A percentile compares a stretch with the other conserved stretches of the same genome.
These are phyloP conservation scores for Podarcis raffonei DNA, from an alignment of 2,113 vertebrate genomes.

Conservation along the genomic window DNA sequence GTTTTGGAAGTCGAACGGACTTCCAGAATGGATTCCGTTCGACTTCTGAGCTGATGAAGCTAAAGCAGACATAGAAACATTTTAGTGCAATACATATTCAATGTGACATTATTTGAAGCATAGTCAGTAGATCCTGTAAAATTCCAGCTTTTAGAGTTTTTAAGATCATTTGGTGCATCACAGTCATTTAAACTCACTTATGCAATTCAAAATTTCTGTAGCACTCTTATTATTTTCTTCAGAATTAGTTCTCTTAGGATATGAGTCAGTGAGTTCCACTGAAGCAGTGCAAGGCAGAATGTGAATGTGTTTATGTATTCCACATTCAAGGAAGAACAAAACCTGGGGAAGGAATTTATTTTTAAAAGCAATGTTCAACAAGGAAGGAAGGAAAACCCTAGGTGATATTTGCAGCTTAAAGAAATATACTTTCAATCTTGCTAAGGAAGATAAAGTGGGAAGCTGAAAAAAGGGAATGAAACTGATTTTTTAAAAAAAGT, in stretches of 20 bases:
- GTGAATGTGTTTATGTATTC: neutral
- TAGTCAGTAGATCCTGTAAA: neutral
- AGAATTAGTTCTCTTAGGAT: constrained; percentile 4
- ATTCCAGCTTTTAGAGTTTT: neutral
- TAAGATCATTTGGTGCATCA: constrained; percentile 2
- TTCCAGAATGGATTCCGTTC: accelerated
- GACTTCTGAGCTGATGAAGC: too few relatives aligned
- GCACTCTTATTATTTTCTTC: constrained; percentile 8
- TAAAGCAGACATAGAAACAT: neutral
- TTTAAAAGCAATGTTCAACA: neutral
- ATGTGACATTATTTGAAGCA: neutral
- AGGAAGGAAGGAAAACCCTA: neutral
- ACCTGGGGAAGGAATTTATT: neutral
- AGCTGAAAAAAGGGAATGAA: neutral
- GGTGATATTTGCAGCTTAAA: neutral
- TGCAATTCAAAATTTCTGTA: neutral
- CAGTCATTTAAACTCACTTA: constrained; percentile 20
- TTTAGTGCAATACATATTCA: neutral
- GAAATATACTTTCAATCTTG: neutral
- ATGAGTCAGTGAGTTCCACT: constrained; percentile 9
- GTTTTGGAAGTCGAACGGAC: too few relatives aligned
- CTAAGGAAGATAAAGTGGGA: neutral
- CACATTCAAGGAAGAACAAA: neutral
- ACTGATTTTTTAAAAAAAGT: neutral
- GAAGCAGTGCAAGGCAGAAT: neutral